A percentile compares a stretch with the other conserved stretches of the same genome.
Conservation (phyloP, 2,797 vertebrate species). For the Simalia tracyae region DNA sequence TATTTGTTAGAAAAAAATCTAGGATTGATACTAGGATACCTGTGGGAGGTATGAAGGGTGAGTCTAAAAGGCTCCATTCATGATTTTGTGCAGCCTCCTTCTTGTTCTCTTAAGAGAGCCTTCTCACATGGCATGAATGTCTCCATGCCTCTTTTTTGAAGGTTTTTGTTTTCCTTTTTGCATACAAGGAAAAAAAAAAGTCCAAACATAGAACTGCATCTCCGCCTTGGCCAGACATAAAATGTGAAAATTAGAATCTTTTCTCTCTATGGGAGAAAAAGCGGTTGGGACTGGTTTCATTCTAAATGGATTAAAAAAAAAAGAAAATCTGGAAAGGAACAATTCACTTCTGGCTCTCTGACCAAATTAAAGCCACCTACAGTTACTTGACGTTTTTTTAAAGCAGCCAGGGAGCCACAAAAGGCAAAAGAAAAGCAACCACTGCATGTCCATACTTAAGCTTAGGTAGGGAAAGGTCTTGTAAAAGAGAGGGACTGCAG, state of each 20-base stretch:
- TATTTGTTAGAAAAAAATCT: not conserved
- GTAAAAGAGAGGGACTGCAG: not conserved
- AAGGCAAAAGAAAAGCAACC: not conserved
- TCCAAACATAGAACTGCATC: not conserved
- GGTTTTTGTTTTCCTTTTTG: not conserved
- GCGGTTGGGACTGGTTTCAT: not conserved
- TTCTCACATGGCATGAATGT: not conserved
- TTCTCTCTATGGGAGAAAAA: not conserved
- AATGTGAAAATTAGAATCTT: not conserved
- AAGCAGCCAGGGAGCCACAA: not conserved
- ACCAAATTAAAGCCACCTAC: not conserved
- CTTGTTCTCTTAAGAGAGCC: not conserved
- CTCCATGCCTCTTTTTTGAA: not conserved
- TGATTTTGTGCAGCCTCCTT: not conserved
- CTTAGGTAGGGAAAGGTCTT: not conserved
- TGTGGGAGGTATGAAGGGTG: not conserved
- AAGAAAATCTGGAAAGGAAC: not conserved
- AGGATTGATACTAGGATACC: not conserved
- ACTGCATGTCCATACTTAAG: not conserved
- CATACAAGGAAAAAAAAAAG: not conserved
- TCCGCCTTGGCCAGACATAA: not conserved
- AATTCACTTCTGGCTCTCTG: not conserved
- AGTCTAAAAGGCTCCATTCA: not conserved
- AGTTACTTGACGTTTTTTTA: not conserved
- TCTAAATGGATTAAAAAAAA: not conserved